Evolutionary conservation across 64 coral and sea anemone species (phyloP), one percentile per base, ranked within the genome.

Genomic region (Pocillopora damicornis): DNA sequence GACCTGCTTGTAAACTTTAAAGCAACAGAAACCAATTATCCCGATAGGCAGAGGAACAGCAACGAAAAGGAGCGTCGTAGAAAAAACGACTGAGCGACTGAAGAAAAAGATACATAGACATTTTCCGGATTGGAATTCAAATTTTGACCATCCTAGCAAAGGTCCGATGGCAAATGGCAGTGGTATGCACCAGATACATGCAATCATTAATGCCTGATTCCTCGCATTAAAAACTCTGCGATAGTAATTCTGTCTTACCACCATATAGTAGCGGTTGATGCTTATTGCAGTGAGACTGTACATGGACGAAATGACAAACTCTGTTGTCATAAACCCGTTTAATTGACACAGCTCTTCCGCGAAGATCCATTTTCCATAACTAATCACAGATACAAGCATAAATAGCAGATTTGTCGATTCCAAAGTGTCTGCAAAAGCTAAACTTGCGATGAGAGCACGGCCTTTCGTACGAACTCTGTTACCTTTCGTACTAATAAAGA

Each of bases 301-400:
- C 86, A 91, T 95, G 14, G 93, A 95, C 15, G 80, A 75, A 17
- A 91, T 63, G 12, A 95, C 93, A 79, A 91, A 95, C 42, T 91
- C 71, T 1, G 74, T 75, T 3, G 93, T 95, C 22, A 95, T 15
- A 77, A 95, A 91, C 5, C 75, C 93, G 80, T 95, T 89, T 13
- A 91, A 8, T 25, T 91, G 88, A 11, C 93, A 95, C 22, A 74
- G 57, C 4, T 37, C 78, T 13, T 84, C 79, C 10, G 26, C 56
- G 11, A 95, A 95, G 2, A 91, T 81, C 93, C 89, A 95, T 14
- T 88, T 35, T 15, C 93, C 89, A 16, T 87, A 80, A 35, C 76
- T 36, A 0, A 13, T 37, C 37, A 83, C 58, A 4, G 93, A 81
- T 17, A 88, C 85, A 11, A 95, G 71, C 89, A 95, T 95, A 63